Evolutionary conservation across 2,113 vertebrate species (phyloP), one percentile per base, ranked within the genome.

Genomic region (Calypte anna): DNA sequence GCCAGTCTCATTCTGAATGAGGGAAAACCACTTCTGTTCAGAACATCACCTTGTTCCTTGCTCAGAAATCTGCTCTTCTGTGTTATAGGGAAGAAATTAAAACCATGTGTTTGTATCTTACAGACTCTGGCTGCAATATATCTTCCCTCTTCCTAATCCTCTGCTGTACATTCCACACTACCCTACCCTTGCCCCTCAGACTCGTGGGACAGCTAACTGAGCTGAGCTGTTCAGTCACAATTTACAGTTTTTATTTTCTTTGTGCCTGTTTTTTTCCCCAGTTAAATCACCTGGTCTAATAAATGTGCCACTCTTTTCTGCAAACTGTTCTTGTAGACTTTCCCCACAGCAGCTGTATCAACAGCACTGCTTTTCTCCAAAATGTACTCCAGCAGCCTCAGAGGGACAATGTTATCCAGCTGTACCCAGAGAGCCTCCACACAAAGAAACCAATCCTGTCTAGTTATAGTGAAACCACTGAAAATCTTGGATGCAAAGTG

Each of bases 111-210:
- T 79, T 43, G 40, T 40, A 40, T 40, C 54, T 76, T 51, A 46
- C 6, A 50, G 38, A 27, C 8, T 83, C 1, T 0, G 21, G 8
- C 3, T 3, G 17, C 43, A 20, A 11, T 14, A 0, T 36, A 5
- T 53, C 36, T 57, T 94, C 30, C 12, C 8, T 54, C 7, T 80
- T 64, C 50, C 21, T 76, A 27, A 27, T 36, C 9, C 8, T 53
- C 6, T 82, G 16, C 50, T 57, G 12, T 68, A 18, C 25, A 69
- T 83, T 19, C 7, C 25, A 38, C 4, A 6, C 21, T 54, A 20
- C 24, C 24, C n/a, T 40, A 5, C n/a, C 23, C 13, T 55, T 64
- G 12, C 40, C 40, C 24, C 10, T 58, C 38, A 72, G 43, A 43
- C 30, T 74, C 21, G 18, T 0, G n/a, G 48, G 27, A 64, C 19